Percentiles rank a stretch among this genome's conserved stretches.
These are phyloP conservation scores for Pyrrhosoma nymphula DNA, from an alignment of 2,888 invertebrate genomes.

Conservation along the genomic window DNA sequence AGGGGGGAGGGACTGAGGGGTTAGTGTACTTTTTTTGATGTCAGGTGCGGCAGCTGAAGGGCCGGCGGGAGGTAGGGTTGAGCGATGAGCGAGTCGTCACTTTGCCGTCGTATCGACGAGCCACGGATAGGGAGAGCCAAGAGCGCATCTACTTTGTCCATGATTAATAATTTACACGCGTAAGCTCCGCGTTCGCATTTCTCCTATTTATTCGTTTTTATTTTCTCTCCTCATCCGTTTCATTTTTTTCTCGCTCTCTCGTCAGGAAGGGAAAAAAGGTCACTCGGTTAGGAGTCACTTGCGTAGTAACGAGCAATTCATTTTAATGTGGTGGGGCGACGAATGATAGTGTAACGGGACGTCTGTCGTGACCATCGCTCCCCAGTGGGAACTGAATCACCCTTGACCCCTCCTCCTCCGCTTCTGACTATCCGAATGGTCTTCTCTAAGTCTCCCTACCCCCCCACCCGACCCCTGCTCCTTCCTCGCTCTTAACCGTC, in stretches of 20 bases:
- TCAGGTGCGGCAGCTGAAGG: neutral
- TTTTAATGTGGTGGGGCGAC: slow-evolving; percentile 39
- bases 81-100: neutral
- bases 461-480: neutral
- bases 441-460: neutral
- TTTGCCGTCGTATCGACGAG: neutral
- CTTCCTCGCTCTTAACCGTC: neutral
- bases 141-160: slow-evolving; percentile 7
- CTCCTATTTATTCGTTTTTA: neutral
- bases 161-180: neutral
- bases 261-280: neutral
- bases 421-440: neutral
- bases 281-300: slow-evolving; percentile 10
- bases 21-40: neutral
- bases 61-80: neutral
- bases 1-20: neutral
- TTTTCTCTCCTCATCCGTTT: neutral
- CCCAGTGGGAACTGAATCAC: neutral
- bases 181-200: neutral
- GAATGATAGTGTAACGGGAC: slow-evolving; percentile 11
- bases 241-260: neutral
- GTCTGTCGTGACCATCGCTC: neutral
- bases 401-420: neutral
- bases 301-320: slow-evolving; percentile 51
- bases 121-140: neutral